These are phyloP conservation scores for Mustelus asterias DNA, from an alignment of 2,113 vertebrate species.

Conservation along the genomic window DNA sequence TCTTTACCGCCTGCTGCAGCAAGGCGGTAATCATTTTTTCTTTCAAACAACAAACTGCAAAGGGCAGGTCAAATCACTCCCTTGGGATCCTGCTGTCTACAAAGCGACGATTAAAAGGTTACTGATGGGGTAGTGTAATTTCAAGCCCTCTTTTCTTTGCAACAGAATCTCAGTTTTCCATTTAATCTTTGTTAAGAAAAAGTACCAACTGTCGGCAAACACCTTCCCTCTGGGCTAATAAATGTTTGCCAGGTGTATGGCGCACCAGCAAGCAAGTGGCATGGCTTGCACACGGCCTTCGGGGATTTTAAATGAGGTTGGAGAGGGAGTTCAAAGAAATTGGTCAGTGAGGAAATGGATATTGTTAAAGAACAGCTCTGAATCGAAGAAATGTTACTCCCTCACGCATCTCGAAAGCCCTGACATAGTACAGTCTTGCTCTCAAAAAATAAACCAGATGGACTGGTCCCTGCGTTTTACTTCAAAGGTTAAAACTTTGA, in stretches of 20 bases:
- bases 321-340: background rate
- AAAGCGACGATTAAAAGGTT: too few relatives aligned
- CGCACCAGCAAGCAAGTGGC: background rate
- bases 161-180: background rate
- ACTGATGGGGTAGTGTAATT: background rate
- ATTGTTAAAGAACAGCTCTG: background rate
- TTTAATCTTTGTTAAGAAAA: background rate
- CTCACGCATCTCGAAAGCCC: background rate
- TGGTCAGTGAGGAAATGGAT: too few relatives aligned
- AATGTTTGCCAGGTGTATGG: background rate
- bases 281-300: background rate
- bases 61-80: too few relatives aligned
- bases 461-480: background rate
- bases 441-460: background rate
- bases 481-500: background rate
- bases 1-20: too few relatives aligned
- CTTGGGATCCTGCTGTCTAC: too few relatives aligned
- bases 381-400: background rate
- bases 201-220: background rate
- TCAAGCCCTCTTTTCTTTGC: background rate
- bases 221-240: background rate
- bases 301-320: background rate
- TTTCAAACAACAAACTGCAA: too few relatives aligned
- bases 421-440: background rate
- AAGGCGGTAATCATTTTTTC: too few relatives aligned